phyloP scores from a whole-genome alignment of 2,113 vertebrate species.

The Aldabrachelys gigantea region DNA sequence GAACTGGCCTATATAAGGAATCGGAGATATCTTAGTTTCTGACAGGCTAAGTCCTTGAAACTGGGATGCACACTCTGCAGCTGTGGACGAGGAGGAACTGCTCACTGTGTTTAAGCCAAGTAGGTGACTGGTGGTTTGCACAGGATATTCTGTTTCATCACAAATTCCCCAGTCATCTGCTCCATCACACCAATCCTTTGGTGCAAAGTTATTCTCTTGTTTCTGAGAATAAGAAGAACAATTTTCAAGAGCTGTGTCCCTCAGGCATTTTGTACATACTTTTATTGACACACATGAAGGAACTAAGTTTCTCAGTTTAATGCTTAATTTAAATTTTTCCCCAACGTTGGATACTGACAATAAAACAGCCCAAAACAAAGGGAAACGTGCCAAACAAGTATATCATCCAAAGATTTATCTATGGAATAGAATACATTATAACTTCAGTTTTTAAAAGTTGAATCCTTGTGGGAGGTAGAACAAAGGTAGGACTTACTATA shows the following conservation, averaged over 20 bases:
- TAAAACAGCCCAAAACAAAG: not conserved
- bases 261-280: not conserved
- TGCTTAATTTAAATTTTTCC: not conserved
- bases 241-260: not conserved
- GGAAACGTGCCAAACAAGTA: not conserved
- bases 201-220: conserved; percentile 7
- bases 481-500: not conserved
- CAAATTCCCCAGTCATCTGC: conserved; percentile 86
- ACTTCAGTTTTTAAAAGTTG: not conserved
- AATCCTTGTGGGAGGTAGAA: not conserved
- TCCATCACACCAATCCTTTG: conserved; percentile 83
- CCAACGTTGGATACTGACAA: not conserved
- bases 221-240: conserved; percentile 20
- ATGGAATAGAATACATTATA: too few species aligned
- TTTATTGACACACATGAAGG: not conserved
- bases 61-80: conserved; percentile 66
- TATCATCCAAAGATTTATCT: not conserved
- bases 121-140: not conserved
- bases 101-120: not conserved
- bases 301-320: not conserved
- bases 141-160: conserved; percentile 26
- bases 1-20: not conserved
- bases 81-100: not conserved
- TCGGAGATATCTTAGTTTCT: too few species aligned
- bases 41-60: conserved; percentile 77